These are phyloP conservation scores for Xyrichtys novacula DNA, from an alignment of 2,797 vertebrate species.

Conservation along the genomic window DNA sequence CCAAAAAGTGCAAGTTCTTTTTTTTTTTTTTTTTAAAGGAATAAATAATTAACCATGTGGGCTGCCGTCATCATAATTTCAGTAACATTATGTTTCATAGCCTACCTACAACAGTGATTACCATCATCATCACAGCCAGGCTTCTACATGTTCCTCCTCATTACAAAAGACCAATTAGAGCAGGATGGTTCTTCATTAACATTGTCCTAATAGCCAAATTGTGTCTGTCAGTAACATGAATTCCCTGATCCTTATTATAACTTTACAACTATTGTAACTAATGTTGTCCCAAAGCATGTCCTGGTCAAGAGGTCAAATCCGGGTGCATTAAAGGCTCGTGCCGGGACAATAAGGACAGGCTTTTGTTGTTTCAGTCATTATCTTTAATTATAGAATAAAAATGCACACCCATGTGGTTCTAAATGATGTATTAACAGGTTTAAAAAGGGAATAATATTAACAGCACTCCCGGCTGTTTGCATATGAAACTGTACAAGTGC, in stretches of 20 bases:
- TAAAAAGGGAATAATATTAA: neutral
- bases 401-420: neutral
- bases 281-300: constrained; percentile 6
- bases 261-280: constrained; percentile 4
- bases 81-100: no score
- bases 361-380: neutral
- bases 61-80: neutral
- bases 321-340: neutral
- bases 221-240: no score
- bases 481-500: neutral
- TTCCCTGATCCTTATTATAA: neutral
- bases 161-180: neutral
- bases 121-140: neutral
- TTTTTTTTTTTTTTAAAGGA: no score
- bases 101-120: neutral
- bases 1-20: no score
- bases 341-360: neutral
- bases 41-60: neutral
- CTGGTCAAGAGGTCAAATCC: neutral
- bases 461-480: neutral
- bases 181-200: no score
- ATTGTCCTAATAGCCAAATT: neutral
- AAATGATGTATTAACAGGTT: neutral
- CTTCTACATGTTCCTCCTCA: neutral
- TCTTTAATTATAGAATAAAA: neutral